Conservation (phyloP, 2,888 invertebrate genomes). For the Thera obeliscata region DNA sequence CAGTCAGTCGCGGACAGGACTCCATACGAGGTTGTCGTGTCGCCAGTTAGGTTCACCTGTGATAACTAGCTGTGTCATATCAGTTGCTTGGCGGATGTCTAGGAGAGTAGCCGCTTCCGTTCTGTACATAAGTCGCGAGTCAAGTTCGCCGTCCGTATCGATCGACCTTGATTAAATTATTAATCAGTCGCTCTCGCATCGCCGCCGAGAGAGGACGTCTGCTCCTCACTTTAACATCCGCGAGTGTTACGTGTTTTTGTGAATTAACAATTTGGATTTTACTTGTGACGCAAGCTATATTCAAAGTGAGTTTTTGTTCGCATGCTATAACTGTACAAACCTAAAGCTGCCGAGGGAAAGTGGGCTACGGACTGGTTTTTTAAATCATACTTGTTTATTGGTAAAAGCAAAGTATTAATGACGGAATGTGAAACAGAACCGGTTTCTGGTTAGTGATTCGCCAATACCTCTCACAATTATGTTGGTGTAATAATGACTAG, state of each 20-base stretch:
- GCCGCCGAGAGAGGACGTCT: constrained; percentile 50
- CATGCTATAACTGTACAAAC: not conserved
- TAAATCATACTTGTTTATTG: constrained; percentile 12
- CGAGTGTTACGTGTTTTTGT: constrained; percentile 46
- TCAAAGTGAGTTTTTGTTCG: constrained; percentile 29
- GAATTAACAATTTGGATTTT: constrained; percentile 38
- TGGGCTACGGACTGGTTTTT: constrained; percentile 30
- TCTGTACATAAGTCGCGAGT: constrained; percentile 23
- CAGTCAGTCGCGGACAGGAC: constrained; percentile 54
- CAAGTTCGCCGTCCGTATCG: constrained; percentile 27
- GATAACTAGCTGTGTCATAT: constrained; percentile 28
- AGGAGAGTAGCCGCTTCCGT: constrained; percentile 32
- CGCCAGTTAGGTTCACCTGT: constrained; percentile 10
- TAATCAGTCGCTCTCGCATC: constrained; percentile 44
- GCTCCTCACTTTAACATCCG: constrained; percentile 40
- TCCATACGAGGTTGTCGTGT: constrained; percentile 19
- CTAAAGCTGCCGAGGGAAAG: constrained; percentile 42
- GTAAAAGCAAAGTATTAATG: constrained; percentile 20
- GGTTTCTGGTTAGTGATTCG: constrained; percentile 12
- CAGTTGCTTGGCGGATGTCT: constrained; percentile 43
- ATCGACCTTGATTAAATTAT: constrained; percentile 15
- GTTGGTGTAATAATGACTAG: not conserved
- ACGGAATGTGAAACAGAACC: constrained; percentile 18
- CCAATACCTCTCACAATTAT: constrained; percentile 9
- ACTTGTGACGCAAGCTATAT: constrained; percentile 28